These are phyloP conservation scores for Ips nitidus DNA, from an alignment of 1,140 invertebrate genomes.

Conservation along the genomic window DNA sequence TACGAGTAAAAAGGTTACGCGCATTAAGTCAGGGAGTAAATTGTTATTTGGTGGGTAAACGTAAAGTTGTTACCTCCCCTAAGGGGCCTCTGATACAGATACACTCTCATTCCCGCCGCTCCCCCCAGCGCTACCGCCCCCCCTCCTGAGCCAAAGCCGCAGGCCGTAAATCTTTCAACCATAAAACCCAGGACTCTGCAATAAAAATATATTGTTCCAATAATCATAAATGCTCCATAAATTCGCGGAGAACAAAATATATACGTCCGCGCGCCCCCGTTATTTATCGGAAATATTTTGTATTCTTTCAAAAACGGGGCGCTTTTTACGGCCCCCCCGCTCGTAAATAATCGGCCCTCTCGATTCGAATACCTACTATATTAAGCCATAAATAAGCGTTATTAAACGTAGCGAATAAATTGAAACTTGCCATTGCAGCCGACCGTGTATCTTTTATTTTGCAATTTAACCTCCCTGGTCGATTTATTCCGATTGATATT, in stretches of 20 bases:
- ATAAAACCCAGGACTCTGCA: neutral
- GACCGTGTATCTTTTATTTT: constrained; percentile 26
- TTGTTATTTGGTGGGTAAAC: constrained; percentile 20
- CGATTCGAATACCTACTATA: constrained; percentile 9
- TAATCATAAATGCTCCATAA: constrained; percentile 15
- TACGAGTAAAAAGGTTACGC: constrained; percentile 15
- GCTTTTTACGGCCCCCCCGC: constrained; percentile 18
- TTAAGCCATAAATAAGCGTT: constrained; percentile 30
- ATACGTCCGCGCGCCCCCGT: neutral
- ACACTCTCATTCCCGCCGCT: no score
- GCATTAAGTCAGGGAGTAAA: constrained; percentile 9
- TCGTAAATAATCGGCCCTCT: constrained; percentile 16
- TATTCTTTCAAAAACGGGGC: constrained; percentile 7
- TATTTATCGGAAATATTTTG: constrained; percentile 28
- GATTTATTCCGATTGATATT: constrained; percentile 30
- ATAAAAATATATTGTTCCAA: constrained; percentile 13
- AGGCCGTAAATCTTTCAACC: neutral
- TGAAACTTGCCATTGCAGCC: constrained; percentile 27
- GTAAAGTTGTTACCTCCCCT: constrained; percentile 8
- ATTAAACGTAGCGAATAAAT: constrained; percentile 31
- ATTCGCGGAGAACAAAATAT: constrained; percentile 16
- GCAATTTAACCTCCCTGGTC: constrained; percentile 15
- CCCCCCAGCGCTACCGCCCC: neutral
- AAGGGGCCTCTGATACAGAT: neutral
- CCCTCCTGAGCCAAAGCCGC: neutral